A percentile compares a stretch with the other conserved stretches of the same genome.
phyloP scores from a whole-genome alignment of 2,888 invertebrate genomes.

The Folsomia candida region DNA sequence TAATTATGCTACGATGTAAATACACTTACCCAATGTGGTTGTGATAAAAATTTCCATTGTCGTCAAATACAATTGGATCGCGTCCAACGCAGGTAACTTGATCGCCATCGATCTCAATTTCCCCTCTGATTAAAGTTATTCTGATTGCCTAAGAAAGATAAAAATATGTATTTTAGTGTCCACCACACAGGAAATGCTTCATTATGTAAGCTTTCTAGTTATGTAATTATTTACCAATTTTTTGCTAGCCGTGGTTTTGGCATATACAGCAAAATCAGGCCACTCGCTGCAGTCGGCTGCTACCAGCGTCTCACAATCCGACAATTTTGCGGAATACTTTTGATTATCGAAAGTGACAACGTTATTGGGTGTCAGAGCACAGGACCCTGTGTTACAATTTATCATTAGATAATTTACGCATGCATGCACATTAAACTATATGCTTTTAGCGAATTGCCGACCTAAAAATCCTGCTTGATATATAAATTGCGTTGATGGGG shows the following conservation, averaged over 20 bases:
- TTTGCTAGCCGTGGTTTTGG: slow-evolving; percentile 16
- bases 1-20: too few relatives aligned
- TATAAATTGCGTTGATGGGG: slow-evolving; percentile 30
- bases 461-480: slow-evolving; percentile 35
- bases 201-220: too few relatives aligned
- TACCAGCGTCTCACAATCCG: slow-evolving; percentile 42
- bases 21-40: too few relatives aligned
- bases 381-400: slow-evolving; percentile 32
- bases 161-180: background rate
- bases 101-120: background rate
- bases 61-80: background rate
- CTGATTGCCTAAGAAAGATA: background rate
- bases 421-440: too few relatives aligned
- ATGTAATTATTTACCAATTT: slow-evolving; percentile 18
- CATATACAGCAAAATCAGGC: slow-evolving; percentile 43
- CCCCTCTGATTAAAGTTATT: background rate
- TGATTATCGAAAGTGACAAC: slow-evolving; percentile 44
- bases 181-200: too few relatives aligned
- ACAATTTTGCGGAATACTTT: slow-evolving; percentile 26
- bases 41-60: too few relatives aligned
- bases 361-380: slow-evolving; percentile 33
- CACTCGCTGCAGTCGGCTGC: slow-evolving; percentile 45
- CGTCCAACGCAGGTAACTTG: slow-evolving; percentile 15
- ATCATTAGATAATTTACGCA: background rate
- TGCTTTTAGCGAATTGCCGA: slow-evolving; percentile 10